These are phyloP conservation scores for Ceriagrion tenellum DNA, from an alignment of 2,888 invertebrate species.

Conservation along the genomic window DNA sequence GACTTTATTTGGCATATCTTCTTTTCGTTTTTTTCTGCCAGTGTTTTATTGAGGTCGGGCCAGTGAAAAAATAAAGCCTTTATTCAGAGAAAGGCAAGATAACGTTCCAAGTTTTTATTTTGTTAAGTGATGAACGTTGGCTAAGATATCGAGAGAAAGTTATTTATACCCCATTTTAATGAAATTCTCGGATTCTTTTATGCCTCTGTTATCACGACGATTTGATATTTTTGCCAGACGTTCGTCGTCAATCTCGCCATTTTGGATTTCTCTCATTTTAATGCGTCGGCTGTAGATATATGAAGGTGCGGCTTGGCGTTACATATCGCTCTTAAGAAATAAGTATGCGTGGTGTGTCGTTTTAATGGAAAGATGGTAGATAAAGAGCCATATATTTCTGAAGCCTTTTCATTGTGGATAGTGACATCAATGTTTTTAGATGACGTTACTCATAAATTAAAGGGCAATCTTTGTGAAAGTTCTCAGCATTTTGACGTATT, in stretches of 20 bases:
- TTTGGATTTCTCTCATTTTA: background rate
- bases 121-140: conserved; percentile 49
- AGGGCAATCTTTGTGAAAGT: background rate
- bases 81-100: conserved; percentile 26
- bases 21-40: background rate
- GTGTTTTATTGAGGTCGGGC: conserved; percentile 60
- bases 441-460: background rate
- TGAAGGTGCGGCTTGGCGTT: background rate
- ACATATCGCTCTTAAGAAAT: background rate
- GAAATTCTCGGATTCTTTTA: conserved; percentile 46
- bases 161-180: conserved; percentile 57
- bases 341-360: background rate
- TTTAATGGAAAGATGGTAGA: background rate
- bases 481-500: too few species aligned
- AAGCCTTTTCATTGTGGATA: background rate
- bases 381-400: background rate
- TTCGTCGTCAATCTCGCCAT: background rate
- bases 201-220: conserved; percentile 39
- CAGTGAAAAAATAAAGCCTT: background rate
- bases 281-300: background rate
- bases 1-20: conserved; percentile 25
- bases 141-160: conserved; percentile 58
- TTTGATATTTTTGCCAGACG: conserved; percentile 1
- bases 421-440: background rate
- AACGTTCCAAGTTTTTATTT: background rate